Evolutionary conservation across 2,888 invertebrate species (phyloP).

Genomic region (Auanema sp.): DNA sequence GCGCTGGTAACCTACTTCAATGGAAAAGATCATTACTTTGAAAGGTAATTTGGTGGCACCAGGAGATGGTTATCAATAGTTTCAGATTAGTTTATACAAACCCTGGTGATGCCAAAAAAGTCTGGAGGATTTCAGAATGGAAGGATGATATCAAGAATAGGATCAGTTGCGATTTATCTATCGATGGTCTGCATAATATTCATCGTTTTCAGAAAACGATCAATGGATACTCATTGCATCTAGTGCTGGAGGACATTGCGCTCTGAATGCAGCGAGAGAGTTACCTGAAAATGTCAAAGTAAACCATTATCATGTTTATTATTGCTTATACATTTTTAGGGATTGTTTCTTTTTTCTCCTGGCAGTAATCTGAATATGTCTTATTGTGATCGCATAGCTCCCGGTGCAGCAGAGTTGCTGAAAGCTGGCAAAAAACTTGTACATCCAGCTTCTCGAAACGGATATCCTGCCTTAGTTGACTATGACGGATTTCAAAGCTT

Average conservation of each 20-base stretch:
- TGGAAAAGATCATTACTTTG: conserved; percentile 22
- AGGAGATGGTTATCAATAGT: neutral
- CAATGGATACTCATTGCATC: conserved; percentile 36
- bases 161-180: conserved; percentile 18
- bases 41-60: conserved; percentile 16
- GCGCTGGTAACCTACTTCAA: conserved; percentile 20
- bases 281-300: conserved; percentile 23
- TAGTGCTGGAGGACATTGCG: conserved; percentile 32
- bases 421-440: conserved; percentile 19
- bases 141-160: conserved; percentile 30
- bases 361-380: conserved; percentile 28
- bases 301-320: neutral
- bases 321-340: conserved; percentile 6
- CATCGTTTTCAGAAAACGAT: conserved; percentile 18
- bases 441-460: conserved; percentile 38
- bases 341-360: conserved; percentile 38
- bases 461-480: conserved; percentile 32
- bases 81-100: conserved; percentile 30
- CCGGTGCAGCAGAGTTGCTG: conserved; percentile 22
- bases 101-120: conserved; percentile 29
- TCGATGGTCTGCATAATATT: neutral
- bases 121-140: conserved; percentile 40
- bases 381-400: conserved; percentile 32
- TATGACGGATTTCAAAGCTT: conserved; percentile 28
- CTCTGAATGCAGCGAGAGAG: conserved; percentile 32